These are phyloP conservation scores for Drosophila prostipennis DNA, from an alignment of 2,888 invertebrate genomes.

Conservation along the genomic window DNA sequence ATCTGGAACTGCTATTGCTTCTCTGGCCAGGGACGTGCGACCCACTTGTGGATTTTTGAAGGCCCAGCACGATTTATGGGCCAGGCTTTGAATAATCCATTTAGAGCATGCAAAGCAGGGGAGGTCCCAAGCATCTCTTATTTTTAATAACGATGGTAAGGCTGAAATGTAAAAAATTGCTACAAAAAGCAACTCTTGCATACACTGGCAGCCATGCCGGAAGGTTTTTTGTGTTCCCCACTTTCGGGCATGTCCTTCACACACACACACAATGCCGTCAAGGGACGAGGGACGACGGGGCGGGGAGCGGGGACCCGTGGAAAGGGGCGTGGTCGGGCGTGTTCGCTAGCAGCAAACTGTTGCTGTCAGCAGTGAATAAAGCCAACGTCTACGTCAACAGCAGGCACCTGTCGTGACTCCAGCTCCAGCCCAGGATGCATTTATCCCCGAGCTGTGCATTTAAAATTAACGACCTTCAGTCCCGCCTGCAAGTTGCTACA, in stretches of 20 bases:
- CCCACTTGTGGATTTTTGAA: conserved; percentile 38
- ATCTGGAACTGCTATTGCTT: conserved; percentile 17
- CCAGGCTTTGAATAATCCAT: conserved; percentile 71
- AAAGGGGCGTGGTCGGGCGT: conserved; percentile 11
- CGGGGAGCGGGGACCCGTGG: too few species aligned
- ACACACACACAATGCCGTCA: conserved; percentile 47
- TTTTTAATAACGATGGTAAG: conserved; percentile 63
- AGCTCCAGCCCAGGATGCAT: conserved; percentile 25
- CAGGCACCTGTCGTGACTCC: conserved; percentile 23
- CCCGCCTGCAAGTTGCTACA: not conserved
- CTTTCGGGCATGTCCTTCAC: conserved; percentile 72
- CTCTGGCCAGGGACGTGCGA: conserved; percentile 30
- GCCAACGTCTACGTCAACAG: conserved; percentile 61
- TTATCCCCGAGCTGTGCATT: conserved; percentile 23
- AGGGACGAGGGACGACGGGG: not conserved
- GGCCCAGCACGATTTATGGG: conserved; percentile 44
- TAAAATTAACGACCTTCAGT: conserved; percentile 27
- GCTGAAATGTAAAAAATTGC: conserved; percentile 38
- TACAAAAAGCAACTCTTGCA: conserved; percentile 30
- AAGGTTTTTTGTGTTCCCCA: conserved; percentile 41
- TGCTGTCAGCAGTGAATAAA: conserved; percentile 72
- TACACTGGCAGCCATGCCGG: conserved; percentile 20
- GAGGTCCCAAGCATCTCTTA: conserved; percentile 50
- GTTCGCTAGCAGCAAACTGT: conserved; percentile 65
- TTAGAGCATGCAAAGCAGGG: conserved; percentile 49